A percentile compares a stretch with the other conserved stretches of the same genome.
These are phyloP conservation scores for Drosophila paracracens DNA, from an alignment of 2,888 invertebrate species.

Conservation along the genomic window DNA sequence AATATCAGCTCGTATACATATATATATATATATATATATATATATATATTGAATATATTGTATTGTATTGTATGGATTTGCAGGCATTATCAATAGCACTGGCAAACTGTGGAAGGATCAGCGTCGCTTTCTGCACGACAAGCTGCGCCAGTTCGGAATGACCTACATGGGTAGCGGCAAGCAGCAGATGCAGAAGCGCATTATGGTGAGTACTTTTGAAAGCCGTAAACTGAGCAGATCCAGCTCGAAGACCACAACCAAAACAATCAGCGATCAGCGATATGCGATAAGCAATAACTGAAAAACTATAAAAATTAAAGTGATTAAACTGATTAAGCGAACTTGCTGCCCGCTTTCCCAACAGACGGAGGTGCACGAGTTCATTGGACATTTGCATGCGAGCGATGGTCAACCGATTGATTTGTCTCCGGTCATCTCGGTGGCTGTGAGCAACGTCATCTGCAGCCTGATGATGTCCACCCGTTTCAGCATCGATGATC, in stretches of 20 bases:
- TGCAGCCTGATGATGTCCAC: slow-evolving; percentile 96
- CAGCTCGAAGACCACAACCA: not conserved
- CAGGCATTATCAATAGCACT: slow-evolving; percentile 95
- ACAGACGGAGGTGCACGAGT: slow-evolving; percentile 91
- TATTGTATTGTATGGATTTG: slow-evolving; percentile 19
- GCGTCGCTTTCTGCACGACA: slow-evolving; percentile 93
- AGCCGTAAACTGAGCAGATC: not conserved
- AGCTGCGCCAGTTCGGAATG: slow-evolving; percentile 94
- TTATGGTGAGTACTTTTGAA: slow-evolving; percentile 88
- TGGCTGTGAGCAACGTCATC: slow-evolving; percentile 95
- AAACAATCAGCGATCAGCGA: not conserved
- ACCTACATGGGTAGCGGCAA: slow-evolving; percentile 93
- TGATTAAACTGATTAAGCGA: not conserved
- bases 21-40: not conserved
- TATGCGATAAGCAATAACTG: not conserved
- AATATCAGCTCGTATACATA: not conserved
- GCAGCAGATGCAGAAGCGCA: slow-evolving; percentile 92
- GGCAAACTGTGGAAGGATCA: slow-evolving; percentile 96
- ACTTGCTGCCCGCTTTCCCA: not conserved
- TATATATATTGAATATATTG: not conserved
- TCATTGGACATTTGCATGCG: slow-evolving; percentile 88
- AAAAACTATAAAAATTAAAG: not conserved
- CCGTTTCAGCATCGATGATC: slow-evolving; percentile 92
- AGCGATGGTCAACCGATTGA: slow-evolving; percentile 90
- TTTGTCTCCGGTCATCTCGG: slow-evolving; percentile 90